Base-by-base conservation (phyloP, 2,113 vertebrate genomes). In the Pituophis catenifer region DNA sequence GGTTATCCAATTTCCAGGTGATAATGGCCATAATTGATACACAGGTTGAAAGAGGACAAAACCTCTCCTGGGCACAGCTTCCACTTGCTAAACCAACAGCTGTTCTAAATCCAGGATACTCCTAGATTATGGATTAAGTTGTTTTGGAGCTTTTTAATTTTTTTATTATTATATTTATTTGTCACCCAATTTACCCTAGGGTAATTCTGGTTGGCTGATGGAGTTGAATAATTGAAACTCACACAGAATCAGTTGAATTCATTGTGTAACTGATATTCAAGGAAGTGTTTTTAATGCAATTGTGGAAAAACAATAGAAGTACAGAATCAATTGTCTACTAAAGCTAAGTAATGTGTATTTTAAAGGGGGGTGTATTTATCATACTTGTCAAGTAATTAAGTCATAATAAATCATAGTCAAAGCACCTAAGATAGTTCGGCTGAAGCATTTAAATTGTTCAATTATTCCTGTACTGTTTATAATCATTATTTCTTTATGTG, bases 381-480 rank as follows among this genome's bases (percentile, higher is more conserved):
- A 92, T 9, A 0, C 1, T 93, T 89, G 94, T 92, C 90, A 59
- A 2, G 2, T 48, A 90, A 50, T 91, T 53, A 57, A 93, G 65
- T 86, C 57, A 87, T n/a, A 10, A 50, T 91, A 92, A 95, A 91
- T 44, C n/a, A 86, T 58, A 17, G 92, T 50, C 3, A 81, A 93
- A 91, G 2, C 91, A 8, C 10, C 93, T 96, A 86, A 94, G 93
- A 92, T 57, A n/a, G 9, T 94, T 11, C 55, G n/a, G 92, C 59
- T 70, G 81, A 90, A 94, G 94, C 29, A 33, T 52, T 0, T 94
- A 93, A 93, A 95, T 94, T 92, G 92, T 91, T 91, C 52, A 89
- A 15, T 93, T 95, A 92, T 55, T 33, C 65, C 92, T 94, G 93
- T 94, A 93, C 91, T 58, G 13, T 6, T 91, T 90, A 89, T 95